These are phyloP conservation scores for Penelope pileata DNA, from an alignment of 2,113 vertebrate species.

Conservation along the genomic window DNA sequence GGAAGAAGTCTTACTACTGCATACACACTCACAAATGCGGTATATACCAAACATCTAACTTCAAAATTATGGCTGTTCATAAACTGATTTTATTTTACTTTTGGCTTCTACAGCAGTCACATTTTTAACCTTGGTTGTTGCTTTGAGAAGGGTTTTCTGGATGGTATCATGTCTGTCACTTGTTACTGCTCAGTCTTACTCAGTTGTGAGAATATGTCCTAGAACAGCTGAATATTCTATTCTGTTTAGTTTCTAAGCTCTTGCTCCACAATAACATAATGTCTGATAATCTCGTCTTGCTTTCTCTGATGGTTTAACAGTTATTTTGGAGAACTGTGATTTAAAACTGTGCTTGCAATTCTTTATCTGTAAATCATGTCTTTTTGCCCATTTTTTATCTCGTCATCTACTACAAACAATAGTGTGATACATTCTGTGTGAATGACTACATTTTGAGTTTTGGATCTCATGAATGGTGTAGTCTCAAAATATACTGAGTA, in stretches of 20 bases:
- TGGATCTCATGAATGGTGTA: background rate
- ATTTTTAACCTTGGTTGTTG: conserved; percentile 50
- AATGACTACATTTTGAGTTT: background rate
- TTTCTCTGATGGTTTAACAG: background rate
- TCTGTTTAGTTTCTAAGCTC: background rate
- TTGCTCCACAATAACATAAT: background rate
- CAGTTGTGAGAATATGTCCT: conserved; percentile 11
- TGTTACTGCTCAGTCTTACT: conserved; percentile 8
- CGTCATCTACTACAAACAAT: background rate
- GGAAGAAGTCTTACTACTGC: background rate
- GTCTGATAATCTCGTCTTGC: background rate
- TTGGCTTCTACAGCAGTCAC: background rate
- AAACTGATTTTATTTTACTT: background rate
- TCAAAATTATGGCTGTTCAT: background rate
- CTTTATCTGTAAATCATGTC: background rate
- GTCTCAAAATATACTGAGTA: background rate
- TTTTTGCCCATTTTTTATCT: background rate
- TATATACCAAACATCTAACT: background rate
- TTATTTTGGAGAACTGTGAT: background rate
- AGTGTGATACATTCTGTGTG: background rate
- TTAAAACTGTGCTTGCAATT: background rate
- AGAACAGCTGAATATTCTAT: background rate
- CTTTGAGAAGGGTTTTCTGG: background rate
- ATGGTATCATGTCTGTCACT: conserved; percentile 28
- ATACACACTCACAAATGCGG: background rate